Evolutionary conservation across 2,888 invertebrate species (phyloP).

Genomic region (Dichetophora obliterata): DNA sequence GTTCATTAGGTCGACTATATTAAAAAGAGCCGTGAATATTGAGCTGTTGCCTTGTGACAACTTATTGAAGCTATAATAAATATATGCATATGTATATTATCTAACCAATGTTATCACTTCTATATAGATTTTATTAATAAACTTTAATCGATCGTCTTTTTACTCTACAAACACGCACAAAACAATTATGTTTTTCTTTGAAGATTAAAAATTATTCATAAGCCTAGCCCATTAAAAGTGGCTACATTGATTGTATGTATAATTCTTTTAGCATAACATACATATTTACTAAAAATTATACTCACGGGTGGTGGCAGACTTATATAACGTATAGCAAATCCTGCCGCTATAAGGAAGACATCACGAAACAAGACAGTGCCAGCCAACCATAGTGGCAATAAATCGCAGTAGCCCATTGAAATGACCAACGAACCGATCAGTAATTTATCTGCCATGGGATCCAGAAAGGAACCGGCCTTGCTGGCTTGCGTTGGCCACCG

Average conservation of each 20-base stretch:
- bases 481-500: conserved; percentile 92
- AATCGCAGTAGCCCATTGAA: conserved; percentile 84
- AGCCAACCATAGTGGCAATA: conserved; percentile 87
- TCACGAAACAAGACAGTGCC: conserved; percentile 88
- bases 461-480: conserved; percentile 93
- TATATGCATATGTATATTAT: too few relatives aligned
- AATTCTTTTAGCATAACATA: too few relatives aligned
- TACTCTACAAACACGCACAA: neutral
- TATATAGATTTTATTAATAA: neutral
- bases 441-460: conserved; percentile 97
- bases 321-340: conserved; percentile 90
- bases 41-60: too few relatives aligned
- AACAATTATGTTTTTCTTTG: neutral
- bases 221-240: too few relatives aligned
- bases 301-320: conserved; percentile 91
- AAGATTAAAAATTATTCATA: neutral
- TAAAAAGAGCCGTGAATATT: too few relatives aligned
- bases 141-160: neutral
- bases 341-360: conserved; percentile 83
- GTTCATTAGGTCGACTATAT: too few relatives aligned
- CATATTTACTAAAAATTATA: conserved; percentile 48
- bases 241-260: too few relatives aligned
- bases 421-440: conserved; percentile 90
- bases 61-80: too few relatives aligned
- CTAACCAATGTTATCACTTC: neutral